Conservation (phyloP, 92 coral and sea anemone genomes). For the Epizoanthus illoricatus region DNA sequence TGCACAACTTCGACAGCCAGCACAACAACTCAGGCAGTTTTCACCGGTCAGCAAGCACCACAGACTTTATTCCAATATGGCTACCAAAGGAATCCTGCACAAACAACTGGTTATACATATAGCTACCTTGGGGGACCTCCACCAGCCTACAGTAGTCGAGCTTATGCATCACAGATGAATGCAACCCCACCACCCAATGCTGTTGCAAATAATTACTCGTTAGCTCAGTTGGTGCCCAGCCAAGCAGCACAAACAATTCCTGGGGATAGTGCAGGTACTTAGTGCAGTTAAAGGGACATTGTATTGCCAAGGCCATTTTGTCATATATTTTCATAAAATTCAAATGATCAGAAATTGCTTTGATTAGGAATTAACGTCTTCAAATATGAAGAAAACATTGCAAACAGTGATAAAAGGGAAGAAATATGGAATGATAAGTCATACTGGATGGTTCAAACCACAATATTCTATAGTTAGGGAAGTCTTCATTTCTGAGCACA, state of each 20-base stretch:
- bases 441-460: too few relatives aligned
- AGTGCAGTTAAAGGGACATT: too few relatives aligned
- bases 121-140: slow-evolving; percentile 83
- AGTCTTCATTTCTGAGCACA: too few relatives aligned
- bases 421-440: too few relatives aligned
- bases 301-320: too few relatives aligned
- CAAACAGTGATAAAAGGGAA: too few relatives aligned
- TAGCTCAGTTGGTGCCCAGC: slow-evolving; percentile 71
- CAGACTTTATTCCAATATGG: slow-evolving; percentile 88
- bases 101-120: slow-evolving; percentile 77
- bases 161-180: slow-evolving; percentile 80
- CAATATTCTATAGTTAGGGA: too few relatives aligned
- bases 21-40: slow-evolving; percentile 56
- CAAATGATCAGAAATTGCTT: too few relatives aligned
- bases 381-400: too few relatives aligned
- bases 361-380: too few relatives aligned
- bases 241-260: slow-evolving; percentile 53
- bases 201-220: slow-evolving; percentile 78
- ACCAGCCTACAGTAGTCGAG: slow-evolving; percentile 81
- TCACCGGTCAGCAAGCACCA: slow-evolving; percentile 67
- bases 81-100: slow-evolving; percentile 72
- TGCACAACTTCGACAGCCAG: slow-evolving; percentile 74
- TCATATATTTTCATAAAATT: too few relatives aligned
- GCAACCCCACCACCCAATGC: slow-evolving; percentile 88
- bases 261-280: slow-evolving; percentile 23